Evolutionary conservation across 2,797 vertebrate species (phyloP).

Genomic region (Stomatorhinus walkeri): DNA sequence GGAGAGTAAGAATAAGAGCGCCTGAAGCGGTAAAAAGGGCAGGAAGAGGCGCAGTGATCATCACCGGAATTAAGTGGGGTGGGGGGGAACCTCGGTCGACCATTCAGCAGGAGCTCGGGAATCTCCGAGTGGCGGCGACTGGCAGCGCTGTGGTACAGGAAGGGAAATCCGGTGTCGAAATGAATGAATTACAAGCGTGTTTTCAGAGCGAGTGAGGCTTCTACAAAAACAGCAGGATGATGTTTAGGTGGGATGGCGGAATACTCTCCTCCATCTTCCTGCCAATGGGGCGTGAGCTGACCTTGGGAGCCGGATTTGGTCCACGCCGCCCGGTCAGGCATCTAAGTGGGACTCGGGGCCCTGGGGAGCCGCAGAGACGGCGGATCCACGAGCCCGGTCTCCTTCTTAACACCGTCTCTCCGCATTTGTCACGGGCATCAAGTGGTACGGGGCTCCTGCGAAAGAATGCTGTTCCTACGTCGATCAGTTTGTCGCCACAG

Average conservation of each 20-base stretch:
- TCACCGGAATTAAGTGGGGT: slow-evolving; percentile 37
- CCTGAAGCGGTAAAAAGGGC: slow-evolving; percentile 51
- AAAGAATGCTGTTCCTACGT: slow-evolving; percentile 34
- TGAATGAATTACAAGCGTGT: not conserved
- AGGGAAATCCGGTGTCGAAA: slow-evolving; percentile 5
- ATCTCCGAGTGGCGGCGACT: not conserved
- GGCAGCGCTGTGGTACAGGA: slow-evolving; percentile 32
- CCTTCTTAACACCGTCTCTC: slow-evolving; percentile 58
- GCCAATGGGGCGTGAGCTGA: not conserved
- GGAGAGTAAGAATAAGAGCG: slow-evolving; percentile 19
- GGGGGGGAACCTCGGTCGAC: slow-evolving; percentile 29
- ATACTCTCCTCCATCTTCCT: not conserved
- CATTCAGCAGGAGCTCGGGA: not conserved
- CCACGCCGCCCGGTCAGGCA: not conserved
- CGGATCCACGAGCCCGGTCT: slow-evolving; percentile 37
- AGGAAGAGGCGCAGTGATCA: slow-evolving; percentile 54
- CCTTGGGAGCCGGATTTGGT: not conserved
- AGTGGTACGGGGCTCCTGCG: slow-evolving; percentile 32
- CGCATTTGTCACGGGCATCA: slow-evolving; percentile 51
- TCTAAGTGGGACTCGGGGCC: not conserved
- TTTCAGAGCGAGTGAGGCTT: not conserved
- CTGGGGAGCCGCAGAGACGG: slow-evolving; percentile 39
- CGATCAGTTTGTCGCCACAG: slow-evolving; percentile 42
- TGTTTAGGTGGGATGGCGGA: not conserved
- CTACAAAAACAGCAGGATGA: not conserved